Base-by-base conservation (phyloP, 1,140 invertebrate species). In the Andricus grossulariae region DNA sequence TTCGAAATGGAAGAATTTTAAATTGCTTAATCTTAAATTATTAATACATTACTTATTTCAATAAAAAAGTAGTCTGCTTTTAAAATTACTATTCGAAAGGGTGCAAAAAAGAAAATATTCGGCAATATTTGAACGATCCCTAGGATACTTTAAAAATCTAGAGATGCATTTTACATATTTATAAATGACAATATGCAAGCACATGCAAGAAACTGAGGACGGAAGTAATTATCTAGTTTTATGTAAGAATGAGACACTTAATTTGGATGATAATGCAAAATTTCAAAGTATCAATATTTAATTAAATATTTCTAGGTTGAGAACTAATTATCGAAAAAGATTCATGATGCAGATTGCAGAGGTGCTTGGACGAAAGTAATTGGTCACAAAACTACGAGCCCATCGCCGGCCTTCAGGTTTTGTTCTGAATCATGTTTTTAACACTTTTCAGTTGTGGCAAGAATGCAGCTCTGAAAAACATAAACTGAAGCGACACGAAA, bases 151-250 rank as follows among this genome's bases (percentile, higher is more conserved):
- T n/a, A n/a, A n/a, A 66, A 66, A n/a, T 60, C 21, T 25, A 60
- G 16, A 66, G 60, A 66, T 66, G 60, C 60, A 66, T 39, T 45
- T 66, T 66, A 66, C 8, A 5, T 45, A 66, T 10, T 10, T 10
- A n/a, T n/a, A 45, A n/a, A 66, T 39, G n/a, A 66, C 60, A 66
- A 66, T 10, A 15, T 16, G 39, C 60, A 66, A 66, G 32, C 60
- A 66, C 32, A 66, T 66, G 60, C 60, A 66, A 39, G 60, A 66
- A 66, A 66, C 60, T 66, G 13, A 66, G 13, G 32, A 66, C 7
- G 60, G 4, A 66, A 25, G 60, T 39, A 66, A n/a, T 66, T 66
- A 39, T 39, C 39, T 45, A 25, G 39, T 25, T 72, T 72, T 50
- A 18, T n/a, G n/a, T 25, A 50, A 18, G 8, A 19, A n/a, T n/a